Percentiles rank a stretch among this genome's conserved stretches.
phyloP scores from a whole-genome alignment of 1,140 invertebrate genomes.

The Halesus radiatus region DNA sequence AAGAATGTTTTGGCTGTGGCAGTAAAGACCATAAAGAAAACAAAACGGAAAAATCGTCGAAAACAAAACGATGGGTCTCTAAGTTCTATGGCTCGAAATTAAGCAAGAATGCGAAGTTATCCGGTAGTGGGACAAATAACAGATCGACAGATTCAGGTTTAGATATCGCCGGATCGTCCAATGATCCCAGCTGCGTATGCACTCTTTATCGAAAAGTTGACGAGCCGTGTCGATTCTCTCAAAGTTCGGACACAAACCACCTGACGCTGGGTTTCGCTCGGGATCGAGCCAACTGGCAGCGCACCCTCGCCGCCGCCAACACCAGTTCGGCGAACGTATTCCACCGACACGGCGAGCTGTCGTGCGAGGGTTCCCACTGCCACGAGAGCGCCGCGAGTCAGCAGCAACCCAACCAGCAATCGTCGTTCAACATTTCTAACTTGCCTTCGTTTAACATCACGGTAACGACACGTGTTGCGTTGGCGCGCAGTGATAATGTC shows the following conservation, averaged over 20 bases:
- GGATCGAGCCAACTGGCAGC: constrained; percentile 35
- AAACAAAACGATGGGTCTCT: constrained; percentile 48
- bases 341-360: background rate
- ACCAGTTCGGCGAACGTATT: background rate
- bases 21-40: constrained; percentile 15
- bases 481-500: background rate
- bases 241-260: background rate
- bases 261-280: constrained; percentile 28
- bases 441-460: constrained; percentile 50
- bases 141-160: constrained; percentile 38
- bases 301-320: background rate
- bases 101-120: constrained; percentile 34
- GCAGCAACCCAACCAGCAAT: constrained; percentile 13
- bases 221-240: constrained; percentile 40
- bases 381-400: background rate
- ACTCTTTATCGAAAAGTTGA: constrained; percentile 64
- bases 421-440: constrained; percentile 1
- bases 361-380: constrained; percentile 4
- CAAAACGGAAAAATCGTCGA: constrained; percentile 30
- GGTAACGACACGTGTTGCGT: constrained; percentile 34
- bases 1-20: constrained; percentile 9
- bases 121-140: background rate
- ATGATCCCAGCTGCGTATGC: constrained; percentile 63
- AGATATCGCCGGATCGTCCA: constrained; percentile 33
- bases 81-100: constrained; percentile 36